Evolutionary conservation across 2,113 vertebrate genomes (phyloP), one percentile per base, ranked within the genome.

Genomic region (Dasyprocta punctata): DNA sequence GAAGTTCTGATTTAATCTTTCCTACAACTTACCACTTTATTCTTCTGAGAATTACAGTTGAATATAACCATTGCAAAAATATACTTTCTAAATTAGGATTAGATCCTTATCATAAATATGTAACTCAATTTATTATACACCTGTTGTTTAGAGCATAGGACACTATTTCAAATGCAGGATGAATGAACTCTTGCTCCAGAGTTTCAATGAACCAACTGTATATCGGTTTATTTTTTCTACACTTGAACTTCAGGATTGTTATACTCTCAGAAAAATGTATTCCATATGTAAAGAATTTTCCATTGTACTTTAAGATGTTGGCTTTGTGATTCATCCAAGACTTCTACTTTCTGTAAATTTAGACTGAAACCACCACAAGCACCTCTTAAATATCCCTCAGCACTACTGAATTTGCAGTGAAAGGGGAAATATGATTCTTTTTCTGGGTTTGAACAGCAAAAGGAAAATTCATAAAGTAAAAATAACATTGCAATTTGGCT

Each of bases 251-350:
- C 52, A 67, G 38, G 10, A 47, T 89, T 63, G 44, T 36, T 71
- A 14, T 54, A 7, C 28, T 93, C 67, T 90, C 17, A 91, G 75
- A 95, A 96, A 97, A 85, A 92, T 92, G 38, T 22, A 63, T 12
- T 36, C 12, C 86, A 82, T 77, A 87, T 93, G 63, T 61, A 92
- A 92, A 95, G 28, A 36, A 95, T 96, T 98, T 97, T 96, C 63
- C 36, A 52, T 75, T 97, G 90, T 86, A 77, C 84, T n/a, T 97
- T 60, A 22, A 36, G 19, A 86, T 82, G 8, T 73, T 95, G 81
- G 81, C 2, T 88, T 98, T 97, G 73, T 95, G 91, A 49, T 5
- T 87, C 83, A 3, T 87, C 61, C 60, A 97, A 96, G 86, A 56
- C 5, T 75, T 90, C 36, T 96, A 78, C n/a, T 96, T 82, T 97